Percentiles rank a stretch among this genome's conserved stretches.
Conservation (phyloP, 2,797 vertebrate species). For the Orientallactaga sibirica region DNA sequence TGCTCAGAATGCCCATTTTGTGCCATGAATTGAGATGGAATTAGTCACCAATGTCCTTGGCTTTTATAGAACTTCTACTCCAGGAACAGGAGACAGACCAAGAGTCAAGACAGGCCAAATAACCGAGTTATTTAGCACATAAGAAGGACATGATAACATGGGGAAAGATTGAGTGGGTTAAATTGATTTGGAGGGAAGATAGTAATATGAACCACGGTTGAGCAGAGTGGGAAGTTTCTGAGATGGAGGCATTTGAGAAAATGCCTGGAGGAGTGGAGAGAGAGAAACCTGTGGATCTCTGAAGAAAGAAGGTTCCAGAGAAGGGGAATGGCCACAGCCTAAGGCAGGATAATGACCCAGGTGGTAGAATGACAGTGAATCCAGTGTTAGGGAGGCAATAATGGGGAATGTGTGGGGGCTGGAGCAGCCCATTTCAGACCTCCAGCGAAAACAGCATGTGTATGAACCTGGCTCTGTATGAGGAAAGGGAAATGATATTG, state of each 20-base stretch:
- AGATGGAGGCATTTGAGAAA: neutral
- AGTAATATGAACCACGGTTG: neutral
- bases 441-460: neutral
- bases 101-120: neutral
- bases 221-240: neutral
- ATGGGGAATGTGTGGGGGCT: no score
- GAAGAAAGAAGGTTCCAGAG: neutral
- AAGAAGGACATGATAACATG: neutral
- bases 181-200: neutral
- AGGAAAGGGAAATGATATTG: neutral
- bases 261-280: neutral
- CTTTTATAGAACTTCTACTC: fast-evolving
- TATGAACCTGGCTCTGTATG: neutral
- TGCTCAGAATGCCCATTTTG: neutral
- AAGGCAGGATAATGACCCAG: neutral
- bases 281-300: neutral
- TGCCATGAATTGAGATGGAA: no score
- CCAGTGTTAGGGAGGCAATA: no score
- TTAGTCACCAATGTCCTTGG: neutral
- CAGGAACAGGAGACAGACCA: neutral
- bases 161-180: neutral
- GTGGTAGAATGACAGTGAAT: fast-evolving
- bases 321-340: neutral
- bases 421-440: neutral
- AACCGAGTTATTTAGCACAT: no score